Conservation (phyloP, 1,140 invertebrate genomes). For the Dendrolimus kikuchii region DNA sequence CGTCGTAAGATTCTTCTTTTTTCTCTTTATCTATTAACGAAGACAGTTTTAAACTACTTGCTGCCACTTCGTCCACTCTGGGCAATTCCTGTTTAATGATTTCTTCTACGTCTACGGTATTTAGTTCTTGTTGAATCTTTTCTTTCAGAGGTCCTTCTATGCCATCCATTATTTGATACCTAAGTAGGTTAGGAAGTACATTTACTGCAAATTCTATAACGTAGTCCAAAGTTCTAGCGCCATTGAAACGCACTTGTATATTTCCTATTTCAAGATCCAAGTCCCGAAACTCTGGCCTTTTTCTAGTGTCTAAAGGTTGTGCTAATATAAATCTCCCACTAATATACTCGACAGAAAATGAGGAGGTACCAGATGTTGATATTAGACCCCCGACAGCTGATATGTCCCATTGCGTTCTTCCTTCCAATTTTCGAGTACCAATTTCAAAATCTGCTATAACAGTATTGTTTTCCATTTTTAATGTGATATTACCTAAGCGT, state of each 20-base stretch:
- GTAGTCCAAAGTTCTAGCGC: constrained; percentile 87
- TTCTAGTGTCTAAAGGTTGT: constrained; percentile 83
- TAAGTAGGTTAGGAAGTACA: constrained; percentile 84
- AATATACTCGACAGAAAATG: constrained; percentile 84
- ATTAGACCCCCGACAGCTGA: constrained; percentile 77
- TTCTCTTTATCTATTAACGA: constrained; percentile 26
- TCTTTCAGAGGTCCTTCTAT: constrained; percentile 81
- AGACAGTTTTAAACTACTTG: constrained; percentile 61
- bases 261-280: constrained; percentile 87
- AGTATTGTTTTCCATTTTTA: constrained; percentile 81
- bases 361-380: constrained; percentile 79
- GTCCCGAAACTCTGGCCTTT: constrained; percentile 79
- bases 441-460: constrained; percentile 78
- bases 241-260: constrained; percentile 83
- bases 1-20: constrained; percentile 37
- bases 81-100: constrained; percentile 78
- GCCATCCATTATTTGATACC: constrained; percentile 89
- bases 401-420: constrained; percentile 84
- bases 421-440: constrained; percentile 84
- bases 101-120: constrained; percentile 81
- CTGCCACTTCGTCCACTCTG: constrained; percentile 75
- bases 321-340: constrained; percentile 77
- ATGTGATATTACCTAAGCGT: constrained; percentile 83
- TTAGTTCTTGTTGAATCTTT: constrained; percentile 78
- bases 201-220: constrained; percentile 84